These are phyloP conservation scores for Paratrypauchen microcephalus DNA, from an alignment of 2,797 vertebrate genomes.

Conservation along the genomic window DNA sequence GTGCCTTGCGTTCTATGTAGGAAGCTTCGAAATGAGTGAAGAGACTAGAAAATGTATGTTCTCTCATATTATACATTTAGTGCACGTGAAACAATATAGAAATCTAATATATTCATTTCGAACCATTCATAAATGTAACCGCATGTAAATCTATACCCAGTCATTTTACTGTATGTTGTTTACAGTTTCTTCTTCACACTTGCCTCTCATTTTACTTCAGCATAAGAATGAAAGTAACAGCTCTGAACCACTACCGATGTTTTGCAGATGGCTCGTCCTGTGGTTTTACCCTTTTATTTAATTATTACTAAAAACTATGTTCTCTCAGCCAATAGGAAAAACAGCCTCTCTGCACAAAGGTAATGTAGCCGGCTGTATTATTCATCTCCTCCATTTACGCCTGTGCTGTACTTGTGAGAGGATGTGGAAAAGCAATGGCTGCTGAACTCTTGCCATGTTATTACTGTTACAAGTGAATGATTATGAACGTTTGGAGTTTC, in stretches of 20 bases:
- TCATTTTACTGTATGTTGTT: constrained; percentile 18
- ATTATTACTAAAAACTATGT: constrained; percentile 68
- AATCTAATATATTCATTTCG: background rate
- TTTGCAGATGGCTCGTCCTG: constrained; percentile 34
- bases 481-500: constrained; percentile 2
- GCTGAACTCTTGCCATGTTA: constrained; percentile 29
- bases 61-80: too few relatives aligned
- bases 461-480: constrained; percentile 11
- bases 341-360: constrained; percentile 59
- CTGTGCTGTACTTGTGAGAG: constrained; percentile 41
- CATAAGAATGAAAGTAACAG: constrained; percentile 31
- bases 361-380: constrained; percentile 75
- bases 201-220: background rate
- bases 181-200: constrained; percentile 11
- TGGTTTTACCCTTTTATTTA: constrained; percentile 57
- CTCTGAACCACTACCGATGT: constrained; percentile 27
- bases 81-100: too few relatives aligned
- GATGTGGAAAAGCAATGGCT: constrained; percentile 33
- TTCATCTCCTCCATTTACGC: constrained; percentile 72
- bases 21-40: too few relatives aligned
- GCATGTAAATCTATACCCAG: constrained; percentile 6
- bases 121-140: constrained; percentile 5
- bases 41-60: too few relatives aligned
- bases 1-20: too few relatives aligned
- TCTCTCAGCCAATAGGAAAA: constrained; percentile 46